A percentile compares a stretch with the other conserved stretches of the same genome.
These are phyloP conservation scores for Onychomys leucogaster DNA, from an alignment of 2,797 vertebrate genomes.

Conservation along the genomic window DNA sequence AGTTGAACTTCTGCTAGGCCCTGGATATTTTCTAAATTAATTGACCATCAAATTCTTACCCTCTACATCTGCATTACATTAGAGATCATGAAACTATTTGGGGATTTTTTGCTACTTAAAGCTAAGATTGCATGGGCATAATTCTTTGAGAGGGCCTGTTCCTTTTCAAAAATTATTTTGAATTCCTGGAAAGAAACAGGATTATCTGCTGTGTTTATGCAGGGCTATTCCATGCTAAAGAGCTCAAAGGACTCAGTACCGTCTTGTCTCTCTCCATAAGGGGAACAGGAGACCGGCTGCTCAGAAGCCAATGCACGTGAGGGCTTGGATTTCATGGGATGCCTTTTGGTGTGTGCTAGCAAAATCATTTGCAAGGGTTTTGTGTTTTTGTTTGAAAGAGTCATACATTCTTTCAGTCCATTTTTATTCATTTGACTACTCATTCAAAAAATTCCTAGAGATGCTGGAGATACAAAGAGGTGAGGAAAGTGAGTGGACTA, in stretches of 20 bases:
- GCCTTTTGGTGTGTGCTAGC: neutral
- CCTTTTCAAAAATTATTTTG: conserved; percentile 85
- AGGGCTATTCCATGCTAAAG: conserved; percentile 34
- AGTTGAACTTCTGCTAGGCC: conserved; percentile 83
- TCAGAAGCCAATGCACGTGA: neutral
- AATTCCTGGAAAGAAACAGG: conserved; percentile 78
- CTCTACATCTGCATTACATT: conserved; percentile 93
- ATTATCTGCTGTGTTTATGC: conserved; percentile 77
- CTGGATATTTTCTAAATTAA: conserved; percentile 93
- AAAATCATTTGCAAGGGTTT: neutral
- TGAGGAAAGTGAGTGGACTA: neutral
- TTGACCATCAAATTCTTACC: conserved; percentile 93
- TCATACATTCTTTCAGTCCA: neutral
- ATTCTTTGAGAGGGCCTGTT: conserved; percentile 84
- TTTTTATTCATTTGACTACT: neutral
- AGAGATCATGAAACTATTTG: conserved; percentile 89
- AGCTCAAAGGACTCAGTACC: conserved; percentile 66
- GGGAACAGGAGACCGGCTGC: conserved; percentile 48
- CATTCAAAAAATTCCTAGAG: neutral
- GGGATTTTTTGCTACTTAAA: conserved; percentile 87
- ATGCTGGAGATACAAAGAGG: neutral
- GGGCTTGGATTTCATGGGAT: conserved; percentile 48
- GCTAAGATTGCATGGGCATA: conserved; percentile 85
- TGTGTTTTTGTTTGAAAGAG: neutral
- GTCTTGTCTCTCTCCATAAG: conserved; percentile 63